Evolutionary conservation across 2,888 invertebrate genomes (phyloP).

Genomic region (Chloroclystis v-ata): DNA sequence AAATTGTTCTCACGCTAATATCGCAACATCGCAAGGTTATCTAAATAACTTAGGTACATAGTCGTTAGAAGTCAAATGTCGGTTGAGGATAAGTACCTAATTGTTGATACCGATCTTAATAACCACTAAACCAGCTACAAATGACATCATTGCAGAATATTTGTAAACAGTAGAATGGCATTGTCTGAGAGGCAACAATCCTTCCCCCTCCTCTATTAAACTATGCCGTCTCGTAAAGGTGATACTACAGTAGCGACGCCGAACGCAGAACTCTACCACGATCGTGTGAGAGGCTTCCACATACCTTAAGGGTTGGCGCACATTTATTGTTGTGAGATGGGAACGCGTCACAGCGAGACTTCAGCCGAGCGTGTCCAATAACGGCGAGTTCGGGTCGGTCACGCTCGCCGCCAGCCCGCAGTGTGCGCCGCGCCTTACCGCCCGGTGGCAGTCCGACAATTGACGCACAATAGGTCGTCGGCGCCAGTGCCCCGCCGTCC

Average conservation of each 20-base stretch:
- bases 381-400: too few species aligned
- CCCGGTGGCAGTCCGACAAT: constrained; percentile 50
- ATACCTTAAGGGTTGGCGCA: neutral
- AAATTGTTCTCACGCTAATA: constrained; percentile 15
- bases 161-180: constrained; percentile 14
- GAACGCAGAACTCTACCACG: neutral
- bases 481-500: constrained; percentile 50
- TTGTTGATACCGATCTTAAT: constrained; percentile 4
- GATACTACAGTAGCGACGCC: neutral
- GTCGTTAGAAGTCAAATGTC: too few species aligned
- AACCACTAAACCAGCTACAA: neutral
- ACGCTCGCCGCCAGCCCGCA: constrained; percentile 3
- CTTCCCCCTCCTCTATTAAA: constrained; percentile 1
- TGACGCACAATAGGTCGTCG: constrained; percentile 53
- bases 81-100: constrained; percentile 6
- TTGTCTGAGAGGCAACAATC: constrained; percentile 9
- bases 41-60: too few species aligned
- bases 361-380: too few species aligned
- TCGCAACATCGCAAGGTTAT: constrained; percentile 14
- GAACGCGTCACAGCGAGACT: neutral
- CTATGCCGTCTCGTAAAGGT: constrained; percentile 10
- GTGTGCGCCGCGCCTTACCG: constrained; percentile 37
- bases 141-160: constrained; percentile 15
- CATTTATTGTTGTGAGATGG: neutral
- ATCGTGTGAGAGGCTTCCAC: neutral